Evolutionary conservation across 2,797 vertebrate genomes (phyloP).

Genomic region (Parambassis ranga): DNA sequence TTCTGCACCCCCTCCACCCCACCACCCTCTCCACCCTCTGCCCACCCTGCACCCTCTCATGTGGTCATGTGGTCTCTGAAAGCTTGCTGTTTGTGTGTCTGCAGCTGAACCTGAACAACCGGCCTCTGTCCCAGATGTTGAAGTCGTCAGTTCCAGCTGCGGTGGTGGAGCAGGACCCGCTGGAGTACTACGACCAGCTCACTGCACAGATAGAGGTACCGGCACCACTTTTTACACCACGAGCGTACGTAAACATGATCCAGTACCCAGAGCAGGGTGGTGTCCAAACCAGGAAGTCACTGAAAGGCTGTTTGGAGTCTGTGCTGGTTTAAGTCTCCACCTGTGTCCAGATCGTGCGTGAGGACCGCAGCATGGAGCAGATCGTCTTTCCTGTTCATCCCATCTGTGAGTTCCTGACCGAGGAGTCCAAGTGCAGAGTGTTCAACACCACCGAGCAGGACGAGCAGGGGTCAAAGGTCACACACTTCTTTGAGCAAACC

Average conservation of each 20-base stretch:
- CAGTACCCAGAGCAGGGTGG: too few species aligned
- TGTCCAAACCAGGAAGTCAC: too few species aligned
- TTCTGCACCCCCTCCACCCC: too few species aligned
- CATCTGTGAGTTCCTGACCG: conserved; percentile 94
- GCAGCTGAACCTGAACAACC: conserved; percentile 95
- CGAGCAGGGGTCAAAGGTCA: conserved; percentile 98
- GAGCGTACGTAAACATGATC: too few species aligned
- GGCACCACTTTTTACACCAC: too few species aligned
- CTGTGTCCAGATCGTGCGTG: conserved; percentile 87
- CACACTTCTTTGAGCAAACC: conserved; percentile 94
- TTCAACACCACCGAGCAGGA: conserved; percentile 97
- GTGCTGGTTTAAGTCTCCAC: neutral
- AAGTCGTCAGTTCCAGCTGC: conserved; percentile 84
- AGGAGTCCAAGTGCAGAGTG: conserved; percentile 91
- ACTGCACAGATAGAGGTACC: conserved; percentile 92
- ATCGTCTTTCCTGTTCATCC: conserved; percentile 94
- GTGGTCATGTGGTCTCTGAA: neutral
- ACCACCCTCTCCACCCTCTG: neutral
- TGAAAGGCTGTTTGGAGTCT: too few species aligned
- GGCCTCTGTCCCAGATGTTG: conserved; percentile 92
- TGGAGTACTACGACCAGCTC: conserved; percentile 89
- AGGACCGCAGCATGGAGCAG: conserved; percentile 98
- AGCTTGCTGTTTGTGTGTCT: neutral
- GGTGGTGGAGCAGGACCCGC: conserved; percentile 87
- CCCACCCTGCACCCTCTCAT: neutral